Base-by-base conservation (phyloP, 2,797 vertebrate species). In the Linurgus olivaceus region DNA sequence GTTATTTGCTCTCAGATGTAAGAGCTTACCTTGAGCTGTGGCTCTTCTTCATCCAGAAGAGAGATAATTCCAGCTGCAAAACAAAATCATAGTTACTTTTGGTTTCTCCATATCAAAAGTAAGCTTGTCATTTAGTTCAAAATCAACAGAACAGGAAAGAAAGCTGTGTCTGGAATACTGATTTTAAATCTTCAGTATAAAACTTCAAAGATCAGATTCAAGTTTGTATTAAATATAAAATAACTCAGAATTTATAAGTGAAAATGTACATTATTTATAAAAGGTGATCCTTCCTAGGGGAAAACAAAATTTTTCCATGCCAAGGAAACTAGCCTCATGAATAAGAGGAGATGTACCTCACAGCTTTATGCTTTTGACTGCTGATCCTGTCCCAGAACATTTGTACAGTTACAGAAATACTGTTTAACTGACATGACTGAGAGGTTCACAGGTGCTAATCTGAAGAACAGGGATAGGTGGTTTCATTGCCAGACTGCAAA, bases 41-140 rank as follows among this genome's bases (percentile, higher is more conserved):
- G 99, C 95, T 99, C 99, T 93, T 99, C 99, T 97, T 99, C 99
- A 97, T 99, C 99, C 97, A 99, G 98, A 96, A 99, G 99, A 58
- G 99, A 99, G 97, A 99, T 99, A 74, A 99, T 99, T 96, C 99
- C 99, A 98, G 99, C 99, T 99, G 70, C 58, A 96, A 97, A 94
- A 95, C 48, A 97, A 95, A 94, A 91, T 26, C 37, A 52, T 8
- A 35, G 51, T 85, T 63, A 63, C 38, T 74, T 83, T 65, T 6
- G 44, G 14, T 50, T 35, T 24, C 35, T 76, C 37, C 25, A 12
- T 47, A 85, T 83, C 76, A 79, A 20, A 93, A 70, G 17, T 7
- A 16, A 84, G 26, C 21, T 29, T 8, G 3, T 61, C 20, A 72
- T 54, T 76, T 40, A 68, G 50, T 21, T 74, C 44, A 66, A 94